These are phyloP conservation scores for Mesembrinibis cayennensis DNA, from an alignment of 2,113 vertebrate species.

Conservation along the genomic window DNA sequence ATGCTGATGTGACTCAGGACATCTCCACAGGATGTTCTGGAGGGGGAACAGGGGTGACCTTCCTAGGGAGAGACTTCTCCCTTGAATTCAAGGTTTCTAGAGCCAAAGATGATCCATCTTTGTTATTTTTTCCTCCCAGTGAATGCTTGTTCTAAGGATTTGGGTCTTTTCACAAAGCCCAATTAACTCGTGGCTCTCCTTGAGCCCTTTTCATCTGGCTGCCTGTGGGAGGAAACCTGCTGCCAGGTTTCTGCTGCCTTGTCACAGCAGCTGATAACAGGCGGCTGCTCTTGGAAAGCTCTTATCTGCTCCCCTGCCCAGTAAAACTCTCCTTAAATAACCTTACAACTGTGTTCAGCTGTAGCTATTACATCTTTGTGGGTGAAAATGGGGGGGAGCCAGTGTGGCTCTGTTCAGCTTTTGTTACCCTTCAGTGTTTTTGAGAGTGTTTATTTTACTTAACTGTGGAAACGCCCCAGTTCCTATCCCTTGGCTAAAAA, in stretches of 20 bases:
- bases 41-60: not conserved
- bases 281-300: not conserved
- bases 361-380: not conserved
- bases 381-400: not conserved
- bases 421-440: not conserved
- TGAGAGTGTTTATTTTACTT: not conserved
- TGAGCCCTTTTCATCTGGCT: not conserved
- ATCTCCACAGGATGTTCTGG: not conserved
- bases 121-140: not conserved
- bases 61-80: not conserved
- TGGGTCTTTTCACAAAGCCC: rapidly evolving
- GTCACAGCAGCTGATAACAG: not conserved
- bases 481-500: not conserved
- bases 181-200: not conserved
- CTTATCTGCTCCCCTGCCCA: not conserved
- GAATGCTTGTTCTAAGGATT: not conserved
- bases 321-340: not conserved
- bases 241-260: not conserved
- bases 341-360: not conserved
- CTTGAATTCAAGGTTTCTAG: not conserved
- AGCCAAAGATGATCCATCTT: not conserved
- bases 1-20: not conserved
- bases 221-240: not conserved
- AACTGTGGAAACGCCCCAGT: not conserved
- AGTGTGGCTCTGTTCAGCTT: not conserved